These are phyloP conservation scores for Orgyia antiqua DNA, from an alignment of 2,888 invertebrate species.

Conservation along the genomic window DNA sequence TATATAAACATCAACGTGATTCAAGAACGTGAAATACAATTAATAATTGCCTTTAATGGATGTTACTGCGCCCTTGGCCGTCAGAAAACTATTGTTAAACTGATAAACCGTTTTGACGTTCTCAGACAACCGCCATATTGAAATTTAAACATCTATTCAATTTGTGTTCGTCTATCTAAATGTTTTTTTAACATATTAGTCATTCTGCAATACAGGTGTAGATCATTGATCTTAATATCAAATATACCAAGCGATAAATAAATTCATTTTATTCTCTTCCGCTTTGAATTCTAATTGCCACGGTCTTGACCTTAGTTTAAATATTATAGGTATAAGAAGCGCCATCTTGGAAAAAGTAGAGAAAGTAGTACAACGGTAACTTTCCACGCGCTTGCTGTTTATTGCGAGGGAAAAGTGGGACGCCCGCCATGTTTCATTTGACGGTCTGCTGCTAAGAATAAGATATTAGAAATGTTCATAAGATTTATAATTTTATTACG, in stretches of 20 bases:
- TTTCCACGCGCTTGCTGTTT: slow-evolving; percentile 69
- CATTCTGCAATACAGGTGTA: no score
- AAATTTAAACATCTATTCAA: no score
- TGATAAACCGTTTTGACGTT: no score
- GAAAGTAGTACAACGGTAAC: slow-evolving; percentile 77
- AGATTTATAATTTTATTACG: slow-evolving; percentile 9
- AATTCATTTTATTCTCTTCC: neutral
- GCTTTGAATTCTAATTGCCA: slow-evolving; percentile 22
- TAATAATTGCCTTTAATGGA: slow-evolving; percentile 35
- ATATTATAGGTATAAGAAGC: slow-evolving; percentile 45
- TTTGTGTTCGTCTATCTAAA: no score
- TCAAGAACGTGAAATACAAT: slow-evolving; percentile 56
- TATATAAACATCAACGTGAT: slow-evolving; percentile 73
- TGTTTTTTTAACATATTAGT: no score
- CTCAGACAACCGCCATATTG: no score
- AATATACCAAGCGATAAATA: no score
- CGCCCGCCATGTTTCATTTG: slow-evolving; percentile 67
- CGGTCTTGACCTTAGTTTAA: slow-evolving; percentile 61
- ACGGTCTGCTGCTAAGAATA: slow-evolving; percentile 48
- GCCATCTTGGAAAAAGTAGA: slow-evolving; percentile 77
- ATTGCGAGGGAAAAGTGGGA: slow-evolving; percentile 73
- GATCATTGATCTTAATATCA: no score
- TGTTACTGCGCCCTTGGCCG: slow-evolving; percentile 37
- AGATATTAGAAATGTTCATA: slow-evolving; percentile 21
- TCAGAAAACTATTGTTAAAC: no score